These are phyloP conservation scores for Lepidonotus clava DNA, from an alignment of 2,888 invertebrate species.

Conservation along the genomic window DNA sequence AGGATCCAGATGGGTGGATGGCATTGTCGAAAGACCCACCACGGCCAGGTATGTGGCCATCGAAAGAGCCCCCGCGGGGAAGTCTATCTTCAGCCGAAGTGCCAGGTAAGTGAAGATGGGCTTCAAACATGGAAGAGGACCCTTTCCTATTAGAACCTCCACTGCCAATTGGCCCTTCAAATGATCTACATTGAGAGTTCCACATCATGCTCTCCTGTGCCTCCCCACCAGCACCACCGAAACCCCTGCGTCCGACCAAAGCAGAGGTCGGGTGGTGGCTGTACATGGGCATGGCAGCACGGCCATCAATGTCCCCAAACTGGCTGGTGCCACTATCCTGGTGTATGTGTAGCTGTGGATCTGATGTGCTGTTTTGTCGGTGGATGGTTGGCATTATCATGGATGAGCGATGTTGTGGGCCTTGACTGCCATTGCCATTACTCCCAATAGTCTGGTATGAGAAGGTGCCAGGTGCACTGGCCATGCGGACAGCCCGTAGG, in stretches of 20 bases:
- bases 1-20: slow-evolving; percentile 19
- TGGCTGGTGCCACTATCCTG: background rate
- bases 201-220: background rate
- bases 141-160: background rate
- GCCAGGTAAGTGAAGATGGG: background rate
- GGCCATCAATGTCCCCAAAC: background rate
- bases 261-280: background rate
- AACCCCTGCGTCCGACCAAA: background rate
- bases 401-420: background rate
- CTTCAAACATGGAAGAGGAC: background rate
- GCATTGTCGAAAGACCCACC: slow-evolving; percentile 1
- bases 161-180: background rate
- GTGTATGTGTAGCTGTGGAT: slow-evolving; percentile 83
- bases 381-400: slow-evolving; percentile 80
- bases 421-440: slow-evolving; percentile 62
- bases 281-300: slow-evolving; percentile 10
- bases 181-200: background rate
- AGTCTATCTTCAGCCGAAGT: background rate
- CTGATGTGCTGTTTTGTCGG: slow-evolving; percentile 83
- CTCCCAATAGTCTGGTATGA: background rate
- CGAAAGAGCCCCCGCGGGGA: background rate
- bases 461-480: slow-evolving; percentile 69
- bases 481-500: slow-evolving; percentile 61
- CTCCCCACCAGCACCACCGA: background rate
- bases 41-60: background rate